Base-by-base conservation (phyloP, 2,113 vertebrate species). In the Leucosticte australis region DNA sequence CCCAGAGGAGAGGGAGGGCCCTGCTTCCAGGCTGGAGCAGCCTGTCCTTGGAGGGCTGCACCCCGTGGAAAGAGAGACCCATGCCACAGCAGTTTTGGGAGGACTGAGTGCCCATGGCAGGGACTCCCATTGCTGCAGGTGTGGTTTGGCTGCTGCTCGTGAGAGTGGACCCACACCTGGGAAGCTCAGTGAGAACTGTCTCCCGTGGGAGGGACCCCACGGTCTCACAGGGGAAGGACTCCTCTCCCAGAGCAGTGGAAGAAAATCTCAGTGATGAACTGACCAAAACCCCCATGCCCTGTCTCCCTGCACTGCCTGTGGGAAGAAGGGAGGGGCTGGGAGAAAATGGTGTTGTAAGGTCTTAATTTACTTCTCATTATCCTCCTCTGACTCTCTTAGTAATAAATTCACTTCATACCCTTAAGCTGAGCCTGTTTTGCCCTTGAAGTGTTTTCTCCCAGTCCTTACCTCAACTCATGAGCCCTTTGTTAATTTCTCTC, bases 251-350 rank as follows among this genome's bases (percentile, higher is more conserved):
- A 74, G 52, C 52, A 41, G 41, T 41, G 13, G 41, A n/a, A n/a
- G n/a, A n/a, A n/a, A n/a, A n/a, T n/a, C n/a, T n/a, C n/a, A n/a
- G n/a, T n/a, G n/a, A n/a, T n/a, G n/a, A n/a, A n/a, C n/a, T n/a
- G n/a, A n/a, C n/a, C n/a, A n/a, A n/a, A n/a, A n/a, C n/a, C n/a
- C n/a, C n/a, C n/a, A 44, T 6, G 11, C 8, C 20, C 42, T 57
- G 56, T 22, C 33, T 56, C 14, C 21, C 56, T 52, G 3, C 1
- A 0, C 23, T 13, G 37, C 22, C 1, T 1, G 37, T 22, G 47
- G 10, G 23, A 63, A 64, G 15, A 27, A 49, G 23, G 11, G 59
- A 52, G 22, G 6, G 35, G 13, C 4, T 42, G 18, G 14, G 37
- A 22, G 7, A 7, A n/a, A 53, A 42, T 11, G 31, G 24, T 28